Conservation (phyloP, 2,113 vertebrate genomes). For the Lasiurus cinereus region DNA sequence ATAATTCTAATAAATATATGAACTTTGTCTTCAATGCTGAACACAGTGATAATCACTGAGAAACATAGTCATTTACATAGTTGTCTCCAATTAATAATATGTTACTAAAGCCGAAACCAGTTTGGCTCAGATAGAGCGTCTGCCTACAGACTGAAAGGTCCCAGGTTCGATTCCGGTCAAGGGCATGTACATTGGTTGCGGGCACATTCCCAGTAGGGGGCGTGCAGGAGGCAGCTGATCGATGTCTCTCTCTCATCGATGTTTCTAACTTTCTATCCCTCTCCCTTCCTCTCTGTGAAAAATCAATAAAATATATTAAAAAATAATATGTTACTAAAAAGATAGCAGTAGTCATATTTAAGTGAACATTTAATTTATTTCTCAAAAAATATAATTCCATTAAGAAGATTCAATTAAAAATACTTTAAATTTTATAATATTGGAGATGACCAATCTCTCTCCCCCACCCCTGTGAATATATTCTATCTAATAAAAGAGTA, state of each 20-base stretch:
- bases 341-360: not conserved
- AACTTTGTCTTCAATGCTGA: slow-evolving; percentile 10
- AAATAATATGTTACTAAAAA: slow-evolving; percentile 24
- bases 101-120: not conserved
- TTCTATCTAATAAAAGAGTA: no score
- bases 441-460: not conserved
- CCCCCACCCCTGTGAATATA: not conserved
- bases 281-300: no score
- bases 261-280: no score
- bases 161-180: no score
- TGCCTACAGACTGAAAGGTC: no score
- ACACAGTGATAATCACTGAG: not conserved
- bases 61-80: slow-evolving; percentile 14
- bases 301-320: no score
- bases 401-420: not conserved
- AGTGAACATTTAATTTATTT: slow-evolving; percentile 9
- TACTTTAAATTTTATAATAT: not conserved
- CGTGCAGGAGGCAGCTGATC: no score
- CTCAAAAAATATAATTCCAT: not conserved
- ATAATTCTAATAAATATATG: not conserved
- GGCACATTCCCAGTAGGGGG: no score
- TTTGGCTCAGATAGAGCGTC: no score
- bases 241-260: no score
- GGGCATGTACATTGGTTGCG: no score
- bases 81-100: not conserved